Base-by-base conservation (phyloP, 2,888 invertebrate genomes). In the Isotomurus palustris region DNA sequence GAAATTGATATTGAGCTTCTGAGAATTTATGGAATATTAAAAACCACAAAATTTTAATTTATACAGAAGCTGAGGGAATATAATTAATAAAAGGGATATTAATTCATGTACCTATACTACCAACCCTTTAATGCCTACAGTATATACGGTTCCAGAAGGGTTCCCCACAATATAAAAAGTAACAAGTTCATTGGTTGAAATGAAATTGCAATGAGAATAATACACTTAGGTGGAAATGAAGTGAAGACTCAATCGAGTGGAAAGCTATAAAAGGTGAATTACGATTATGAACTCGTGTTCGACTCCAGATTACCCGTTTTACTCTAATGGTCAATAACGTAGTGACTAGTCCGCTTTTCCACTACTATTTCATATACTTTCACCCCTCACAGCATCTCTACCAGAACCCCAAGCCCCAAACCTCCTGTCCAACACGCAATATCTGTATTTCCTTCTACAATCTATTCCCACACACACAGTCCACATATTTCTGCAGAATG, bases 221-320 rank as follows among this genome's bases (percentile, higher is more conserved):
- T n/a, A n/a, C n/a, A n/a, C n/a, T n/a, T n/a, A n/a, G n/a, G n/a
- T n/a, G n/a, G n/a, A n/a, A n/a, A n/a, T n/a, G n/a, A n/a, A n/a
- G n/a, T n/a, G n/a, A 32, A 32, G 14, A 24, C 14, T 47, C 25
- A 47, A 47, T 47, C 6, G 47, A 47, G 25, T 47, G 47, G 47
- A 47, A 47, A 6, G 47, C 27, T 27, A 47, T 47, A 47, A 47
- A 47, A 47, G 47, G 47, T 47, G 47, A 47, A n/a, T 47, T 47
- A 47, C 5, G 47, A 19, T 8, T 4, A 8, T 4, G 38, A 38
- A n/a, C n/a, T n/a, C n/a, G n/a, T n/a, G n/a, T 38, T 38, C 38
- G 38, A 19, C 14, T 38, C 19, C 19, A 38, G 19, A 38, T 4
- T 38, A 19, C 6, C 38, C 38, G 14, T 14, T 17, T n/a, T n/a